A percentile compares a stretch with the other conserved stretches of the same genome.
phyloP scores from a whole-genome alignment of 2,113 vertebrate genomes.

The Prunella fulvescens region DNA sequence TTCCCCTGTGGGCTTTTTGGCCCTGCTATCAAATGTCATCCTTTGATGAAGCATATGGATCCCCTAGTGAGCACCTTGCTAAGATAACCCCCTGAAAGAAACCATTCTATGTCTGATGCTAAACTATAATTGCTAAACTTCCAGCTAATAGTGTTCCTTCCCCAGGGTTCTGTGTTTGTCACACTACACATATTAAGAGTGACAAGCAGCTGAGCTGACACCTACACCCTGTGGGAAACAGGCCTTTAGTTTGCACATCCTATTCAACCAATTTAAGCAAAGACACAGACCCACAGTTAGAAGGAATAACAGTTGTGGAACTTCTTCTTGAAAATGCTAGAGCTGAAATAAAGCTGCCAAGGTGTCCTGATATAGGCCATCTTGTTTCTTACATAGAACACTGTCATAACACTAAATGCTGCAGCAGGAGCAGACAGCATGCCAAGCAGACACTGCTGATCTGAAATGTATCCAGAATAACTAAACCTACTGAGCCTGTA shows the following conservation, averaged over 20 bases:
- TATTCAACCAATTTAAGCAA: not conserved
- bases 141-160: not conserved
- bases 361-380: not conserved
- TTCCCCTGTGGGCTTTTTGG: not conserved
- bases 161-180: not conserved
- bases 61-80: not conserved
- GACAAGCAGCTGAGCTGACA: not conserved
- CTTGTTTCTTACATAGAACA: not conserved
- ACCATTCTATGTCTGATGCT: not conserved
- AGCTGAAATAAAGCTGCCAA: not conserved
- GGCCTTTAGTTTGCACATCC: not conserved
- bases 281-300: not conserved
- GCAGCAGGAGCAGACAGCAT: not conserved
- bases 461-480: not conserved
- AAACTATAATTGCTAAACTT: not conserved
- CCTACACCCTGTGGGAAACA: not conserved
- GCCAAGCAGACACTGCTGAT: not conserved
- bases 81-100: not conserved
- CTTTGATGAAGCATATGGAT: not conserved
- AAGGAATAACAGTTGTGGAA: not conserved
- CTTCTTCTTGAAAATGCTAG: not conserved
- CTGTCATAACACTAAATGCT: not conserved
- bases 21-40: not conserved
- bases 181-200: not conserved
- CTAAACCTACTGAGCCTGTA: not conserved